Percentiles rank a stretch among this genome's conserved stretches.
Conservation (phyloP, 2,888 invertebrate genomes). For the Podotricha telesiphe region DNA sequence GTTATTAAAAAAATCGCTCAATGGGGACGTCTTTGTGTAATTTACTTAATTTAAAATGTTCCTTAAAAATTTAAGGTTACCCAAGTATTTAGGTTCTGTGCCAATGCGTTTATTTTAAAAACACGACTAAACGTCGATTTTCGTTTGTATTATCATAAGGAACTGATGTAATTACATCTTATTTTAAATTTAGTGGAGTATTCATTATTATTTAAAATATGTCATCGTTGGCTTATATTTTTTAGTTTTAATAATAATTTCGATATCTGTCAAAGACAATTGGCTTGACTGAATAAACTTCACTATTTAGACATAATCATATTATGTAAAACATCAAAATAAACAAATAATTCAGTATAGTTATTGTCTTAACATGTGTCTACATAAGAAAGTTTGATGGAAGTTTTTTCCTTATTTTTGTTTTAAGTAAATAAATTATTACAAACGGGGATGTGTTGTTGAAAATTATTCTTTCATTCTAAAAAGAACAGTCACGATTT, state of each 20-base stretch:
- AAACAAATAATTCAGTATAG: constrained; percentile 28
- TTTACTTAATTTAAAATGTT: constrained; percentile 38
- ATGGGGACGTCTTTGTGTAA: constrained; percentile 41
- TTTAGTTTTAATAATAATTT: constrained; percentile 70
- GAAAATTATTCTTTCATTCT: constrained; percentile 47
- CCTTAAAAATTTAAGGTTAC: constrained; percentile 30
- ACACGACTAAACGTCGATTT: constrained; percentile 40
- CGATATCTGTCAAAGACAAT: constrained; percentile 78
- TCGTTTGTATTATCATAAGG: constrained; percentile 55
- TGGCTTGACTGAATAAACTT: constrained; percentile 80
- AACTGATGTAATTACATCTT: constrained; percentile 61
- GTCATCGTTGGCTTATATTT: constrained; percentile 55
- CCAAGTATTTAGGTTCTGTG: constrained; percentile 42
- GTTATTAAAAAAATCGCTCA: constrained; percentile 44
- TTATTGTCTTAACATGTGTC: constrained; percentile 51
- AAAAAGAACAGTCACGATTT: constrained; percentile 36
- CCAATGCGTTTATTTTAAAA: constrained; percentile 37
- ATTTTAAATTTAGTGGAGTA: constrained; percentile 69
- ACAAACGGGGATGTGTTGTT: constrained; percentile 69
- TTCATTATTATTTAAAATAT: constrained; percentile 51
- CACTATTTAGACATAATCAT: constrained; percentile 61
- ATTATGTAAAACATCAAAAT: constrained; percentile 19
- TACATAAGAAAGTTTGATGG: constrained; percentile 29
- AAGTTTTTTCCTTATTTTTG: constrained; percentile 46
- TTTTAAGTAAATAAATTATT: constrained; percentile 59